Base-by-base conservation (phyloP, 92 coral and sea anemone genomes). In the Pocillopora meandrina region DNA sequence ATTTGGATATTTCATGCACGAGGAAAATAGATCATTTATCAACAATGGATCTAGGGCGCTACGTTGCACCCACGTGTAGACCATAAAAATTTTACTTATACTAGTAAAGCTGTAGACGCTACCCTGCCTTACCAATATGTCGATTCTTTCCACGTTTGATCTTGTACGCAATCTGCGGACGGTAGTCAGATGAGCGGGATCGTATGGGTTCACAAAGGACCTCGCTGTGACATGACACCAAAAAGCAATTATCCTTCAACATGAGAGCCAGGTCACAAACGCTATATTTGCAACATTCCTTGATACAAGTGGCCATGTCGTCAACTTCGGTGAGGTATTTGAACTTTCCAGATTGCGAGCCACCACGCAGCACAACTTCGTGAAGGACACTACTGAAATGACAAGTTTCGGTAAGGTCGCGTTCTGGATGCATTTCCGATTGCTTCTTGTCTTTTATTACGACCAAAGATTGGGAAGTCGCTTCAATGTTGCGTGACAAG, bases 231-330 rank as follows among this genome's bases (percentile, higher is more conserved):
- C 99, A 96, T 68, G 90, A 84, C 26, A 94, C 96, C 90, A 94
- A 71, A 69, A 92, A 92, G 82, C 99, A 96, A 80, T 87, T 88
- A 49, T 89, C 86, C 34, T 85, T 85, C 71, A 94, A 81, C 91
- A 91, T 96, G 63, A 96, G 79, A 16, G 98, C 98, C 12, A 92
- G 93, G 67, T 96, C 99, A 84, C 99, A 96, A 61, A 90, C 93
- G 63, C 71, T 74, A 60, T 86, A 89, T 55, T 35, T 82, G 86
- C 99, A 96, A 67, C 99, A 96, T 47, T 82, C 89, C 42, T 78
- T 74, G 58, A 88, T 83, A 74, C 99, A 96, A 10, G 78, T 84
- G 63, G 78, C 80, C 88, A 93, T 92, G 82, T 87, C 89, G 9
- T 86, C 84, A 15, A 94, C 91, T 59, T 77, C 87, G 16, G 81